Evolutionary conservation across 1,140 invertebrate genomes (phyloP), one percentile per base, ranked within the genome.

Genomic region (Lucilia cuprina): DNA sequence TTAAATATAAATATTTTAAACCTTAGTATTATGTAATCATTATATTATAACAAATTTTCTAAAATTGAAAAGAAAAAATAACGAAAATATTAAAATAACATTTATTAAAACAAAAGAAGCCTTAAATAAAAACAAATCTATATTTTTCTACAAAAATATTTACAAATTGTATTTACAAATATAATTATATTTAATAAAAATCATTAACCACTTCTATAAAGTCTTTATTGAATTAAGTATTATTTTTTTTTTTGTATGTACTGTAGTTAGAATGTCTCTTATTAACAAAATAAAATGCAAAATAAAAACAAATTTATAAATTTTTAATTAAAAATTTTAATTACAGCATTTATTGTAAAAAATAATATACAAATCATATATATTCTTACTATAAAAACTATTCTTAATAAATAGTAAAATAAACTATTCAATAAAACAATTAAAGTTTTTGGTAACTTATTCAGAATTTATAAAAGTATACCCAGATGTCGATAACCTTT

Each of bases 201-300:
- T 7, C 34, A 75, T 30, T 75, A 19, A 30, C 41, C 41, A 78
- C 47, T 10, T 78, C 19, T 41, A 78, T 35, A 78, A 35, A 21
- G 65, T 70, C 65, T 70, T 25, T 70, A 19, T 70, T 70, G n/a
- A 70, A 70, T 70, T 70, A 70, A 70, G 65, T 70, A 70, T 70
- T 70, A 70, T 70, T 70, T 41, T 30, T 30, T n/a, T 30, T 60
- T 70, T 70, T 70, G 65, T 70, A 70, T 70, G 65, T 70, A 70
- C 10, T 19, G 17, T 21, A 10, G 65, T 70, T 70, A 70, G 65
- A 70, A 70, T 70, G 21, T 70, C 65, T 70, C 65, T 30, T 70
- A 70, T 70, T 70, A 70, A 70, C 65, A 70, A 70, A 70, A n/a
- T 4, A n/a, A 65, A 65, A 65, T n/a, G 49, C 9, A 49, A 49